Conservation (phyloP, 1,140 invertebrate species). For the Drosophila lacteicornis region DNA sequence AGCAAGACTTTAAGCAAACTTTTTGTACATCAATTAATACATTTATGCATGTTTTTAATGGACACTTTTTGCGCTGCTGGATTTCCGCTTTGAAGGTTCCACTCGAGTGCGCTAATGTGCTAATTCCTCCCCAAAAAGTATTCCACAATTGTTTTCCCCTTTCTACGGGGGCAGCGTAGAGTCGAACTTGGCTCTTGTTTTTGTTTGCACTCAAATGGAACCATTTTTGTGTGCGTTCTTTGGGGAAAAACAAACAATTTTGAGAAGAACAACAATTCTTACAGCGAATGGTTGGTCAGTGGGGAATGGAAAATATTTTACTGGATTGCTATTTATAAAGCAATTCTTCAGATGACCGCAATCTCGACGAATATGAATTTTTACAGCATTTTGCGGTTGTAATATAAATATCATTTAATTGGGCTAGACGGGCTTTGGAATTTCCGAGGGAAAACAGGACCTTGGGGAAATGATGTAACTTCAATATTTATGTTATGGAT, state of each 20-base stretch:
- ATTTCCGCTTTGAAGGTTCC: conserved; percentile 67
- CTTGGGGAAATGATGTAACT: conserved; percentile 39
- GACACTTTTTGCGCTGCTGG: conserved; percentile 69
- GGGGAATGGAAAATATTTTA: conserved; percentile 48
- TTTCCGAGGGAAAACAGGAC: conserved; percentile 10
- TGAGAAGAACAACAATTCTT: conserved; percentile 8
- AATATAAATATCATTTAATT: conserved; percentile 30
- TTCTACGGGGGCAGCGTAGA: not conserved
- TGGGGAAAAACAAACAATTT: conserved; percentile 47
- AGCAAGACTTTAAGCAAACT: conserved; percentile 40
- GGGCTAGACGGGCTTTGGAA: conserved; percentile 4
- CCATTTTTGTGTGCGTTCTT: conserved; percentile 20
- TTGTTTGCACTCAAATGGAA: conserved; percentile 34
- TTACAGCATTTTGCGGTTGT: conserved; percentile 11
- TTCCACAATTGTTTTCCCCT: conserved; percentile 7
- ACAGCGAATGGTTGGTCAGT: conserved; percentile 7
- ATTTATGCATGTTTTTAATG: conserved; percentile 71
- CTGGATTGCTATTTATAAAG: conserved; percentile 68
- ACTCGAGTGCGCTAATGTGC: conserved; percentile 71
- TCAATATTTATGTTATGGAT: not conserved
- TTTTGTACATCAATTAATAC: conserved; percentile 65
- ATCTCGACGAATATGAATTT: conserved; percentile 49
- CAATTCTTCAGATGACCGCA: conserved; percentile 72
- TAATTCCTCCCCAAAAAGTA: conserved; percentile 28
- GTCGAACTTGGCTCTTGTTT: conserved; percentile 37